Percentiles rank a stretch among this genome's conserved stretches.
Evolutionary conservation across 2,797 vertebrate species (phyloP).

Genomic region (Aythya fuligula): DNA sequence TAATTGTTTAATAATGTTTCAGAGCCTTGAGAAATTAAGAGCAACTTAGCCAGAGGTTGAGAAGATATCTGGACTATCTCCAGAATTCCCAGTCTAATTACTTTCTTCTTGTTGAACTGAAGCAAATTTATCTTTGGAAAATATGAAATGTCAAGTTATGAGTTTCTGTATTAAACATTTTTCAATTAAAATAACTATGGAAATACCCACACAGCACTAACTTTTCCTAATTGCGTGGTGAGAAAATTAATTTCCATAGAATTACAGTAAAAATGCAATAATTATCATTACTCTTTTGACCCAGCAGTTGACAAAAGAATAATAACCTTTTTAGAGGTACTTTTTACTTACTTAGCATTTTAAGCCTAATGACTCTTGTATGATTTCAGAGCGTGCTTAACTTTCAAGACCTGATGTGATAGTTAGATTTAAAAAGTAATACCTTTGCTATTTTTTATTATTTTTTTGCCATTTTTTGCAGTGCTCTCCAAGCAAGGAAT

Average conservation of each 20-base stretch:
- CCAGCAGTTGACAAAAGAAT: conserved; percentile 18
- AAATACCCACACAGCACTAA: conserved; percentile 36
- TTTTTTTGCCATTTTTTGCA: background rate
- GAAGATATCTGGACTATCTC: conserved; percentile 68
- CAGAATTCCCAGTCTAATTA: conserved; percentile 72
- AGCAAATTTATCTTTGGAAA: conserved; percentile 54
- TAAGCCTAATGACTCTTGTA: background rate
- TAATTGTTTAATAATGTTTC: conserved; percentile 48
- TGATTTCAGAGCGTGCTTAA: background rate
- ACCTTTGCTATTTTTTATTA: background rate
- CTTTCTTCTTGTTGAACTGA: conserved; percentile 43
- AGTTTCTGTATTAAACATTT: conserved; percentile 44
- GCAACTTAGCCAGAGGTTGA: conserved; percentile 51
- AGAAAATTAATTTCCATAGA: conserved; percentile 46
- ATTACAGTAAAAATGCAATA: background rate
- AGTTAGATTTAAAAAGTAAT: background rate
- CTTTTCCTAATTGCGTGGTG: conserved; percentile 31
- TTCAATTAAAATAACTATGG: conserved; percentile 46
- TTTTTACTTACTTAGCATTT: conserved; percentile 21
- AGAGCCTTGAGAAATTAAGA: conserved; percentile 50
- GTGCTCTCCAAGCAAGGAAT: background rate
- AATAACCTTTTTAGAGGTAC: conserved; percentile 8
- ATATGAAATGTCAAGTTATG: conserved; percentile 44
- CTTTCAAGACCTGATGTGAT: background rate
- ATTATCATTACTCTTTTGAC: conserved; percentile 32